Evolutionary conservation across 2,113 vertebrate species (phyloP).

Genomic region (Crypturellus undulatus): DNA sequence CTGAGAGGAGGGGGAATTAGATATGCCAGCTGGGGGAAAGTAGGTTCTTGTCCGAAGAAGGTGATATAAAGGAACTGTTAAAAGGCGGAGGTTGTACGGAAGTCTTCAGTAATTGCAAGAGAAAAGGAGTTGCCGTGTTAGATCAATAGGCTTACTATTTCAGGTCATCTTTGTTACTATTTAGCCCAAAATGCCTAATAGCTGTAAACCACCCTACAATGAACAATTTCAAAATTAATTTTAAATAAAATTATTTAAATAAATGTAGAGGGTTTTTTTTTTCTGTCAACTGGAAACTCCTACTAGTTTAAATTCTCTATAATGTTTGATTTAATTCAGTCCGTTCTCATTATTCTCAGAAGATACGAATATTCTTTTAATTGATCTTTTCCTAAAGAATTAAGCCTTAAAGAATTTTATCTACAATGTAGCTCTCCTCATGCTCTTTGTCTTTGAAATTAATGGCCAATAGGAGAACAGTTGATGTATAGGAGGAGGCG

Average conservation of each 20-base stretch:
- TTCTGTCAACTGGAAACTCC: background rate
- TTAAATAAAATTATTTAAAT: background rate
- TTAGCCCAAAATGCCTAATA: background rate
- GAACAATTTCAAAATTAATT: background rate
- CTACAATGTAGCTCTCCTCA: background rate
- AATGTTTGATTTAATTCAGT: background rate
- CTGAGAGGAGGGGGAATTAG: accelerated
- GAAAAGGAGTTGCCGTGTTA: background rate
- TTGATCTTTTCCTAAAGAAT: background rate
- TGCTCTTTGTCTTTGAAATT: background rate
- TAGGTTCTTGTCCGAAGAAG: background rate
- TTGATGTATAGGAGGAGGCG: background rate
- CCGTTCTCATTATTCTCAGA: background rate
- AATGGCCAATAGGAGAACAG: background rate
- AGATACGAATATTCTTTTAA: background rate
- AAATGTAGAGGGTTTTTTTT: background rate
- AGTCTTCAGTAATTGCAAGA: background rate
- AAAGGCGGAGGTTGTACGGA: background rate
- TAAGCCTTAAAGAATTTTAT: background rate
- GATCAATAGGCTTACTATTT: background rate
- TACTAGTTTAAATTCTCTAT: background rate
- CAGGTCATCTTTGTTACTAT: background rate
- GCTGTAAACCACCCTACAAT: background rate
- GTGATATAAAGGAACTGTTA: background rate
- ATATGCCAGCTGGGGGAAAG: accelerated